Conservation (phyloP, 2,888 invertebrate species). For the Ennomos quercinarius region DNA sequence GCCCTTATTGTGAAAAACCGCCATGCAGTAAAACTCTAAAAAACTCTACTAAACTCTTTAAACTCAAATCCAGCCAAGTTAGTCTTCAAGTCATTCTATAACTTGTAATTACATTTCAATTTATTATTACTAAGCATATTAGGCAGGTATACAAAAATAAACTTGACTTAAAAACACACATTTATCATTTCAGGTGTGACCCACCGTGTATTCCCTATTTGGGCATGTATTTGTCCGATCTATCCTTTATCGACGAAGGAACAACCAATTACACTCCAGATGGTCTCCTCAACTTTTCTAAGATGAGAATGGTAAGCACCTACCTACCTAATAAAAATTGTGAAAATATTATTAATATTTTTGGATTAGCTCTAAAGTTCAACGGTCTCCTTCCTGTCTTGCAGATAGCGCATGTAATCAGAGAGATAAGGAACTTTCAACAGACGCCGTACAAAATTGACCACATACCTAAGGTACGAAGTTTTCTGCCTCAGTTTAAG, state of each 20-base stretch:
- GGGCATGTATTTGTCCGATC: constrained; percentile 95
- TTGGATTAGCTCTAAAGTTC: not conserved
- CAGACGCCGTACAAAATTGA: constrained; percentile 97
- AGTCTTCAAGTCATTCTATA: too few relatives aligned
- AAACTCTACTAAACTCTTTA: too few relatives aligned
- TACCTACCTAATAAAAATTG: not conserved
- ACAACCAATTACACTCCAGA: constrained; percentile 96
- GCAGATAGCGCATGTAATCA: constrained; percentile 96
- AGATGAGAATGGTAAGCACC: constrained; percentile 97
- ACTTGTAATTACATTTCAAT: too few relatives aligned
- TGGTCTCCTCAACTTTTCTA: constrained; percentile 95
- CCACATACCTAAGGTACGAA: constrained; percentile 89
- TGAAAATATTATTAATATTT: constrained; percentile 6
- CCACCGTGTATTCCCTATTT: constrained; percentile 95
- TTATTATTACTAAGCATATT: too few relatives aligned
- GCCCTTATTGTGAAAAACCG: not conserved
- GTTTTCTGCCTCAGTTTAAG: too few relatives aligned
- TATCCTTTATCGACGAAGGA: constrained; percentile 97
- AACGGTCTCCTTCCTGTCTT: constrained; percentile 41
- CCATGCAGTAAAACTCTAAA: too few relatives aligned
- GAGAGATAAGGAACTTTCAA: constrained; percentile 96
- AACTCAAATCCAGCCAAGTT: too few relatives aligned
- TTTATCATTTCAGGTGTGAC: constrained; percentile 87
- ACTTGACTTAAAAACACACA: too few relatives aligned
- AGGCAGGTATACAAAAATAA: too few relatives aligned